Evolutionary conservation across 2,797 vertebrate species (phyloP).

Genomic region (Gila robusta): DNA sequence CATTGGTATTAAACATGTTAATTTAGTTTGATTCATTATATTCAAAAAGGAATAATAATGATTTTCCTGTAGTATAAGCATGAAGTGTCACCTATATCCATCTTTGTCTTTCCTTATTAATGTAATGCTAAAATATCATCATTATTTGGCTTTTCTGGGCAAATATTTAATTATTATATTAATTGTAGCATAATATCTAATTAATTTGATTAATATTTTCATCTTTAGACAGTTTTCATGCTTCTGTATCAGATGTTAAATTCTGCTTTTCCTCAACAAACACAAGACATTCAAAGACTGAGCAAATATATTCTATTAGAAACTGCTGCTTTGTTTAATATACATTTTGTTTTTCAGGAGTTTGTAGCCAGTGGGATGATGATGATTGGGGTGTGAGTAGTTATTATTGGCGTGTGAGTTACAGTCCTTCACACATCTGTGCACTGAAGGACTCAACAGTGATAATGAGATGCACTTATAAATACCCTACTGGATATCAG

Average conservation of each 20-base stretch:
- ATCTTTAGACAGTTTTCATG: background rate
- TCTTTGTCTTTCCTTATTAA: background rate
- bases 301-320: background rate
- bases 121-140: background rate
- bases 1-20: background rate
- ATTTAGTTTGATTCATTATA: background rate
- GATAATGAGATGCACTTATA: constrained; percentile 38
- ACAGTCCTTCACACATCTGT: constrained; percentile 14
- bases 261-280: background rate
- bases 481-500: background rate
- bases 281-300: background rate
- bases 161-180: no score
- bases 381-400: no score
- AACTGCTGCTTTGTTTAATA: background rate
- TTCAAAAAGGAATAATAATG: background rate
- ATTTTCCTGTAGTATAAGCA: background rate
- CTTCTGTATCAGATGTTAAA: background rate
- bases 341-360: constrained; percentile 26
- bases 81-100: background rate
- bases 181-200: background rate
- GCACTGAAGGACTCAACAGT: constrained; percentile 45
- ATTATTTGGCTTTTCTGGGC: background rate
- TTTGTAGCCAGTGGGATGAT: no score
- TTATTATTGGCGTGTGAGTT: constrained; percentile 1
- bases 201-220: background rate